Conservation (phyloP, 2,797 vertebrate species). For the Peromyscus nudipes region DNA sequence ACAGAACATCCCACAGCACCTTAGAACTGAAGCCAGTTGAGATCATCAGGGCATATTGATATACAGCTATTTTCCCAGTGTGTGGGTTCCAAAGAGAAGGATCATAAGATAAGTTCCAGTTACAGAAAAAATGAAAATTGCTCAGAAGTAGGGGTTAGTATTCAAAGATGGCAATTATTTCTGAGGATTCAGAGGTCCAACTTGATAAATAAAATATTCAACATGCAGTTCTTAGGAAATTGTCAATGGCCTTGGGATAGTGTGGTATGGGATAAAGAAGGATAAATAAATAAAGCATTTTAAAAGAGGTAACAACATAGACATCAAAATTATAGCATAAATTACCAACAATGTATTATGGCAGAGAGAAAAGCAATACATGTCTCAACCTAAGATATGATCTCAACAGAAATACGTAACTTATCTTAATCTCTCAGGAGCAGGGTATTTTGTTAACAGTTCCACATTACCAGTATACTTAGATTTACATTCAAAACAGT, state of each 20-base stretch:
- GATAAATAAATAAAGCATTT: neutral
- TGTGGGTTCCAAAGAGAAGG: neutral
- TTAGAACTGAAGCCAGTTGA: neutral
- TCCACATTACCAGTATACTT: slow-evolving; percentile 23
- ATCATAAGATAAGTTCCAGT: neutral
- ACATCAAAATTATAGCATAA: neutral
- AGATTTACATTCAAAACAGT: slow-evolving; percentile 28
- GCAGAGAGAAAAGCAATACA: neutral
- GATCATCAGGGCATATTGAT: neutral
- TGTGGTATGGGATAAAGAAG: neutral
- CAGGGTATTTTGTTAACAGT: slow-evolving; percentile 25
- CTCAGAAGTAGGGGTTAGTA: neutral
- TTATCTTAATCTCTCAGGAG: neutral
- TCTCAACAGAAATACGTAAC: slow-evolving; percentile 3
- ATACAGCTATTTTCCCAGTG: neutral
- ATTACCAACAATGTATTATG: neutral
- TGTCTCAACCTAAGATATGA: neutral
- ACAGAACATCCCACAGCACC: no score
- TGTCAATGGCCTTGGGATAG: neutral
- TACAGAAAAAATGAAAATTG: neutral
- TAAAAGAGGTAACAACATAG: neutral
- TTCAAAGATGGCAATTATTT: neutral
- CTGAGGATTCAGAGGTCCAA: neutral
- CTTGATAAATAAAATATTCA: neutral
- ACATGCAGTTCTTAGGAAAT: neutral